Conservation (phyloP, 1,140 invertebrate genomes). For the Idris sp. region DNA sequence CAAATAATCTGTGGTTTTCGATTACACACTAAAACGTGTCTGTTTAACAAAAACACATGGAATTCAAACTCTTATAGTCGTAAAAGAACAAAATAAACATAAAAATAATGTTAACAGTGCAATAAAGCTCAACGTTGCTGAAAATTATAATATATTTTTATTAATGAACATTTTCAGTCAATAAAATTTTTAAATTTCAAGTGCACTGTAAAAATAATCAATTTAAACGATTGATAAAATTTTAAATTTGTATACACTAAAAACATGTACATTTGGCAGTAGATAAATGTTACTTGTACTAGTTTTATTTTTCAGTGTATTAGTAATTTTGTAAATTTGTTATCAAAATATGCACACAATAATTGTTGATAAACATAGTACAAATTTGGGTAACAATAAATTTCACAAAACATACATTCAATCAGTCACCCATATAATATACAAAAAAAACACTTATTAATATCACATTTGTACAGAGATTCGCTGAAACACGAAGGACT, state of each 20-base stretch:
- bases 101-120: constrained; percentile 57
- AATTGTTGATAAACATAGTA: constrained; percentile 38
- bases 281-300: too few species aligned
- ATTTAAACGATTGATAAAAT: too few species aligned
- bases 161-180: too few species aligned
- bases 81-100: constrained; percentile 55
- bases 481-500: constrained; percentile 68
- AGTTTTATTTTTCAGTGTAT: too few species aligned
- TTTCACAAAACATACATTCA: constrained; percentile 18
- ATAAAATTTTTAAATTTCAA: too few species aligned
- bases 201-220: too few species aligned
- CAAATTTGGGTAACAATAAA: constrained; percentile 51
- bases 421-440: constrained; percentile 14
- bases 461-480: constrained; percentile 75
- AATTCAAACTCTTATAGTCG: constrained; percentile 6
- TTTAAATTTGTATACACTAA: too few species aligned
- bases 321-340: too few species aligned
- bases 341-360: too few species aligned
- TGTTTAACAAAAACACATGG: constrained; percentile 24
- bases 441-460: constrained; percentile 50
- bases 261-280: too few species aligned
- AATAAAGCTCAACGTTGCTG: constrained; percentile 50
- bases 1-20: constrained; percentile 23
- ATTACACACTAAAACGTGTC: constrained; percentile 56
- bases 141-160: constrained; percentile 48